A percentile compares a stretch with the other conserved stretches of the same genome.
phyloP scores from a whole-genome alignment of 2,888 invertebrate genomes.

The Nephrotoma appendiculata region DNA sequence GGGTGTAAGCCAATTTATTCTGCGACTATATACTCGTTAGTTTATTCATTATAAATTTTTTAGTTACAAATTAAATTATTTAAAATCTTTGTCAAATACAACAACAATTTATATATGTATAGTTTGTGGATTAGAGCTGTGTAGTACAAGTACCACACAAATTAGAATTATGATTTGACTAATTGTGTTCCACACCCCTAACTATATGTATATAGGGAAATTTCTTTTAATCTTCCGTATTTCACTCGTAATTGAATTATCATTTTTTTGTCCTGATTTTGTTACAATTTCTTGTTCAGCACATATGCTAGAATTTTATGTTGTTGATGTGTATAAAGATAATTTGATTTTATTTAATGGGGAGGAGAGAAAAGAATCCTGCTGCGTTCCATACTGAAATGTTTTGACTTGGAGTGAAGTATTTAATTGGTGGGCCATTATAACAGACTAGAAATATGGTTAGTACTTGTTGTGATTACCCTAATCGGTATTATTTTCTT shows the following conservation, averaged over 20 bases:
- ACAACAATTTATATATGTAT: not conserved
- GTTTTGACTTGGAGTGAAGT: not conserved
- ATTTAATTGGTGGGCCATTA: too few relatives aligned
- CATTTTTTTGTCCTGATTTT: not conserved
- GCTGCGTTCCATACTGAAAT: not conserved
- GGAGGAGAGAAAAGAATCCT: not conserved
- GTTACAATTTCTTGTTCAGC: not conserved
- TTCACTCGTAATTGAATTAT: not conserved
- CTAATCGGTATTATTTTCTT: too few relatives aligned
- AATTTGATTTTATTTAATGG: not conserved
- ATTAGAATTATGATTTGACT: not conserved
- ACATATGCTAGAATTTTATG: not conserved
- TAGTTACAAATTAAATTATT: not conserved
- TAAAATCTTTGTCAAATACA: not conserved
- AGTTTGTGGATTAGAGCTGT: not conserved
- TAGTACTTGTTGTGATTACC: too few relatives aligned
- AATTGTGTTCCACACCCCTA: not conserved
- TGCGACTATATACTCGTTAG: not conserved
- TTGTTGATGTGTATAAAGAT: not conserved
- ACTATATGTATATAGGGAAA: not conserved
- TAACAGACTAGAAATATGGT: too few relatives aligned
- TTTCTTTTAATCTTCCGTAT: not conserved
- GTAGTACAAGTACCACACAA: not conserved
- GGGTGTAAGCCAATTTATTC: not conserved
- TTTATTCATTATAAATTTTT: not conserved